These are phyloP conservation scores for Smittia sp. DNA, from an alignment of 2,888 invertebrate species.

Conservation along the genomic window DNA sequence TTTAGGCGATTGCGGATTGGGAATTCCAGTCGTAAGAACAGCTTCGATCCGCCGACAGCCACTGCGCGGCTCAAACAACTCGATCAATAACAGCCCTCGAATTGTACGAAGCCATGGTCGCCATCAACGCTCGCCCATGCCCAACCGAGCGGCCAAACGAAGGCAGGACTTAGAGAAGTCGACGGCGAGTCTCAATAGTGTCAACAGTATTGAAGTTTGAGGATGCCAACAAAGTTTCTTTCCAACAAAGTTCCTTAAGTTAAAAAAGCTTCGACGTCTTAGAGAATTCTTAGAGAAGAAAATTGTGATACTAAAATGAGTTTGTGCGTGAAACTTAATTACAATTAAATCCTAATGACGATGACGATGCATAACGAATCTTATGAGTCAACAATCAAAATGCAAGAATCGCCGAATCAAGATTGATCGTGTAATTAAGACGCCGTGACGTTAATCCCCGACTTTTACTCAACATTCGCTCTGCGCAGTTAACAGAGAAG, in stretches of 20 bases:
- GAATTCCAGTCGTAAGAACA: slow-evolving; percentile 44
- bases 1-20: slow-evolving; percentile 27
- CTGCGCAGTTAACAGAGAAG: neutral
- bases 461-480: too few species aligned
- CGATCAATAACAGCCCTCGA: slow-evolving; percentile 48
- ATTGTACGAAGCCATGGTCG: slow-evolving; percentile 47
- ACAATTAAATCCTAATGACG: neutral
- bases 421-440: slow-evolving; percentile 2
- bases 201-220: slow-evolving; percentile 54
- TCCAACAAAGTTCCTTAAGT: slow-evolving; percentile 32
- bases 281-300: slow-evolving; percentile 2
- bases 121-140: slow-evolving; percentile 50
- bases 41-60: slow-evolving; percentile 51
- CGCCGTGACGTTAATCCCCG: neutral
- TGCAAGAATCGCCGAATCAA: neutral
- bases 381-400: neutral
- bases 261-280: neutral
- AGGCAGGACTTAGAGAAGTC: slow-evolving; percentile 45
- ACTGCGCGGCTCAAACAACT: slow-evolving; percentile 44
- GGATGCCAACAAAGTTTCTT: neutral
- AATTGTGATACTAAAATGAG: slow-evolving; percentile 3
- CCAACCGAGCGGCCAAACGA: slow-evolving; percentile 45
- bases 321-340: slow-evolving; percentile 15
- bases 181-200: slow-evolving; percentile 54
- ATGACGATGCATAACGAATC: neutral